Conservation (phyloP, 2,888 invertebrate genomes). For the Spisula solida region DNA sequence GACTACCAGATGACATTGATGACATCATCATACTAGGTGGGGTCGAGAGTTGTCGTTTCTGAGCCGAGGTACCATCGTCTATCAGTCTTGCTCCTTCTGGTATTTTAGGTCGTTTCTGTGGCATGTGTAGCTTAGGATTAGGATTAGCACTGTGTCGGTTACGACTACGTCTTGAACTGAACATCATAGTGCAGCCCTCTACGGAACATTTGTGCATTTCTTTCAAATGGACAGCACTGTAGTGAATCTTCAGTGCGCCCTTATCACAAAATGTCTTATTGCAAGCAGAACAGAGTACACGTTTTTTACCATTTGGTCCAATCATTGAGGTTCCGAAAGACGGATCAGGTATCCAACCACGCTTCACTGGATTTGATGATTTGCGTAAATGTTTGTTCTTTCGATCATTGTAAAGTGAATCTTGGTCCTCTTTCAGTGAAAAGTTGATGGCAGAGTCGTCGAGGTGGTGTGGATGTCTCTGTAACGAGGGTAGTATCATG, state of each 20-base stretch:
- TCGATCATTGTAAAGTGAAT: slow-evolving; percentile 78
- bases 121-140: slow-evolving; percentile 98
- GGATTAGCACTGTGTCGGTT: slow-evolving; percentile 99
- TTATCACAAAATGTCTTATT: slow-evolving; percentile 99
- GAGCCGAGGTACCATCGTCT: slow-evolving; percentile 74
- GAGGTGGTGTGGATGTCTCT: slow-evolving; percentile 71
- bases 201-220: slow-evolving; percentile 99
- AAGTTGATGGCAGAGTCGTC: slow-evolving; percentile 79
- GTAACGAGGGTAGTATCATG: slow-evolving; percentile 74
- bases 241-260: slow-evolving; percentile 99
- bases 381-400: slow-evolving; percentile 87
- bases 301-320: slow-evolving; percentile 91
- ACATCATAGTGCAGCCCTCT: slow-evolving; percentile 99
- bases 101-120: slow-evolving; percentile 95
- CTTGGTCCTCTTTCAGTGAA: slow-evolving; percentile 80
- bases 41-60: slow-evolving; percentile 68
- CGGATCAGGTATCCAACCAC: slow-evolving; percentile 88
- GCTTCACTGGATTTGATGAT: slow-evolving; percentile 87
- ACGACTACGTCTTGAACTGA: slow-evolving; percentile 97
- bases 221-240: slow-evolving; percentile 98
- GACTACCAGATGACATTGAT: slow-evolving; percentile 70
- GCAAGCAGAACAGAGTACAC: slow-evolving; percentile 99
- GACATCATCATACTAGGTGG: slow-evolving; percentile 78
- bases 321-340: slow-evolving; percentile 85
- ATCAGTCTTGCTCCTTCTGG: slow-evolving; percentile 89